Base-by-base conservation (phyloP, 2,113 vertebrate species). In the Petrocephalus microphthalmus region DNA sequence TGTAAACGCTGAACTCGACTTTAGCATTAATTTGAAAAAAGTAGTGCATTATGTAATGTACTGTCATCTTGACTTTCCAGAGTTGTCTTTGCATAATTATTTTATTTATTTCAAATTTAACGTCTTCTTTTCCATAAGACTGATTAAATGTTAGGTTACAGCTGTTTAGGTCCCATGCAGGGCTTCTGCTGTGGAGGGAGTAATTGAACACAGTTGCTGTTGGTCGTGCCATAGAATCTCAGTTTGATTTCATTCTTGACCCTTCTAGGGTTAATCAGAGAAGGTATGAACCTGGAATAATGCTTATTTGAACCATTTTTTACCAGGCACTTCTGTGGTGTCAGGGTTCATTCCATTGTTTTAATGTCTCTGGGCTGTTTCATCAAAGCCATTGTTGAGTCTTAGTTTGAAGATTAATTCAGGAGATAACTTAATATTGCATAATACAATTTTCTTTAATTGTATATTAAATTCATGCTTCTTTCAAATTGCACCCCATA, bases 381-480 rank as follows among this genome's bases (percentile, higher is more conserved):
- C 33, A 42, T 78, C 5, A 78, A 78, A 78, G 37, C 29, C 29
- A 42, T 78, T 42, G 71, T 78, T 37, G 33, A 37, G 71, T 42
- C 71, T 37, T 74, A 37, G 29, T 74, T 78, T 78, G 33, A 78
- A 42, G 33, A 78, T 78, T 78, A 78, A 78, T 78, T 78, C 71
- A 78, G 71, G 71, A 42, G 71, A 78, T 78, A 78, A 78, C 37
- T 78, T 29, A 15, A 78, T 78, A 37, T 37, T 78, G 29, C 71
- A 19, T 1, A 37, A 78, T 78, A 37, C 17, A 78, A 29, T 78
- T 42, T 33, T 78, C 71, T 78, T 78, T 78, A 78, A 78, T 78
- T 78, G 71, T 78, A 78, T 78, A 78, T 42, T 78, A 78, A 78
- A 78, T 78, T 78, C 33, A 78, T 78, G 71, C 42, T 78, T 29